Percentiles rank a stretch among this genome's conserved stretches.
These are phyloP conservation scores for Leucozona laternaria DNA, from an alignment of 2,888 invertebrate genomes.

Conservation along the genomic window DNA sequence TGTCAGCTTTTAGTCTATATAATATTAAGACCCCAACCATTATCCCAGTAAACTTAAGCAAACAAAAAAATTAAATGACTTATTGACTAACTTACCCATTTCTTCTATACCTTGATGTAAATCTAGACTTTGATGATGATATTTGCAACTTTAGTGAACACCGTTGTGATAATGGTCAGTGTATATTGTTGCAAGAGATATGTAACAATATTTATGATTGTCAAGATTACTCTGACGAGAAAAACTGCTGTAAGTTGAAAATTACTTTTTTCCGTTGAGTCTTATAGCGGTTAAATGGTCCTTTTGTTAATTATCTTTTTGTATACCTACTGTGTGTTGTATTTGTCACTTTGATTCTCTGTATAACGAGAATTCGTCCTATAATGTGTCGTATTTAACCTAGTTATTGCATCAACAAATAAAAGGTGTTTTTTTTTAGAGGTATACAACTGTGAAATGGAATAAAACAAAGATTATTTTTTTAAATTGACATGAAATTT, in stretches of 20 bases:
- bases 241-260: conserved; percentile 87
- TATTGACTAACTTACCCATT: conserved; percentile 49
- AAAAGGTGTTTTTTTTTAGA: too few relatives aligned
- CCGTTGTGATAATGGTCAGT: conserved; percentile 88
- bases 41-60: background rate
- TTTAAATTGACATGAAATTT: too few relatives aligned
- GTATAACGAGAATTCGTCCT: conserved; percentile 34
- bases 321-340: background rate
- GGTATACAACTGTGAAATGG: too few relatives aligned
- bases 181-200: conserved; percentile 85
- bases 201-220: conserved; percentile 89
- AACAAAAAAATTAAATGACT: background rate
- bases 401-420: background rate
- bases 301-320: conserved; percentile 18
- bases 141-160: conserved; percentile 85
- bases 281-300: conserved; percentile 23
- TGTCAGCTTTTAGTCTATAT: too few relatives aligned
- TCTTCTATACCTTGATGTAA: conserved; percentile 54
- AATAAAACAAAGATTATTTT: too few relatives aligned
- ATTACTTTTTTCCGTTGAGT: conserved; percentile 8
- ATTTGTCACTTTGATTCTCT: conserved; percentile 23
- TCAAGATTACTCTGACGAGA: conserved; percentile 90
- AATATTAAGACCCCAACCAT: background rate
- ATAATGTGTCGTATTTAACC: conserved; percentile 7
- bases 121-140: conserved; percentile 76